Base-by-base conservation (phyloP, 2,113 vertebrate species). In the Scophthalmus maximus region DNA sequence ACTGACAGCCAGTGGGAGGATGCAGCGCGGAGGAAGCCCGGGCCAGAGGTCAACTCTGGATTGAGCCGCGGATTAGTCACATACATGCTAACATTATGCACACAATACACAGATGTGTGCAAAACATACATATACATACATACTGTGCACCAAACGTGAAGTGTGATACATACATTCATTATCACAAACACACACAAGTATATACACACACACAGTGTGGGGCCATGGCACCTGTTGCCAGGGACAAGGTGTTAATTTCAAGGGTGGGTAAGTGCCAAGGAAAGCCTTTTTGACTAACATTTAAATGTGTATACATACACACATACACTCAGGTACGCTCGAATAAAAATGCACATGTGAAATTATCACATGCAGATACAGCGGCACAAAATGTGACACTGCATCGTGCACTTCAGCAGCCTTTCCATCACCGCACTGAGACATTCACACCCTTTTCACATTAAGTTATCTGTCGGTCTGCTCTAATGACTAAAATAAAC, bases 401-500 rank as follows among this genome's bases (percentile, higher is more conserved):
- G 22, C n/a, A n/a, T 36, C 32, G 17, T 23, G 56, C 17, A 79
- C 44, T 44, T 71, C 38, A 53, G 27, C 18, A 46, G 61, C 32
- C 30, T 68, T 59, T 52, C 25, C 60, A 52, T 61, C 59, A 26
- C 40, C 47, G 42, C 53, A 56, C 56, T 46, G 6, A 61, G 40
- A 73, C 68, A 30, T 46, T 12, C 38, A 70, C 65, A 70, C 47
- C 46, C 69, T 84, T 80, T 77, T 68, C 44, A 59, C 65, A 64
- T 68, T 70, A 66, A 84, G 69, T 23, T 75, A 59, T 87, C 68
- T 22, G 73, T 76, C 70, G 73, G 81, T 67, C 58, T 68, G 26
- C 64, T 63, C 61, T 79, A 56, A 80, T 62, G 86, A 83, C 89
- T 68, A 92, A 93, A 93, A 93, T 92, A 93, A 89, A 70, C 68